These are phyloP conservation scores for Phoeniculus purpureus DNA, from an alignment of 2,797 vertebrate species.

Conservation along the genomic window DNA sequence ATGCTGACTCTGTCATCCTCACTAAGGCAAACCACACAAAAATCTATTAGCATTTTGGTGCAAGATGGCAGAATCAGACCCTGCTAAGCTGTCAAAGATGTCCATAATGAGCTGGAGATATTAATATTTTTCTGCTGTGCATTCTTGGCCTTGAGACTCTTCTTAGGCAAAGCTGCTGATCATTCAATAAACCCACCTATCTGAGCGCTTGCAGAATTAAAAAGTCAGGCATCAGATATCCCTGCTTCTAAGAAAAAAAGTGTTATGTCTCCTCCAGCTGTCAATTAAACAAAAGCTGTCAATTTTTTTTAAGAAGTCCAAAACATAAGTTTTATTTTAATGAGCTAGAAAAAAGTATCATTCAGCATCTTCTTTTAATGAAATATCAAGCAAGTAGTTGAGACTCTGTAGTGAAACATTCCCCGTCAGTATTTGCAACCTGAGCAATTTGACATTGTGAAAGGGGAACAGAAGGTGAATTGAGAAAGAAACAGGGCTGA, in stretches of 20 bases:
- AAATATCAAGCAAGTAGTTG: slow-evolving; percentile 17
- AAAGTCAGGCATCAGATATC: slow-evolving; percentile 25
- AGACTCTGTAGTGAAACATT: slow-evolving; percentile 52
- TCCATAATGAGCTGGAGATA: neutral
- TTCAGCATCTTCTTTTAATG: neutral
- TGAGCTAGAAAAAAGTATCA: neutral
- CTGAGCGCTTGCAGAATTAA: neutral
- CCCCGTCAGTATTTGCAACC: slow-evolving; percentile 50
- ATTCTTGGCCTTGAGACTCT: slow-evolving; percentile 22
- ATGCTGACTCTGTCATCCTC: neutral
- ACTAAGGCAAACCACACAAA: slow-evolving; percentile 44
- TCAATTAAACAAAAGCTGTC: slow-evolving; percentile 23
- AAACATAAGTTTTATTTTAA: slow-evolving; percentile 32
- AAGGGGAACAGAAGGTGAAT: slow-evolving; percentile 8
- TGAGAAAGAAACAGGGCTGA: neutral
- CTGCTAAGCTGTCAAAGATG: neutral
- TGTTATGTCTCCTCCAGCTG: neutral
- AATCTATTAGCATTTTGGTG: neutral
- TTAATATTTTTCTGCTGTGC: neutral
- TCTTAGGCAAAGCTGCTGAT: slow-evolving; percentile 26
- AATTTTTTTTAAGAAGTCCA: neutral
- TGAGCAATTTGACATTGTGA: slow-evolving; percentile 44
- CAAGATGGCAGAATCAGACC: slow-evolving; percentile 22
- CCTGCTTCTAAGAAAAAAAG: neutral
- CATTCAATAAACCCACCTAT: neutral